Percentiles rank a stretch among this genome's conserved stretches.
Conservation (phyloP, 2,113 vertebrate genomes). For the Anthoscopus minutus region DNA sequence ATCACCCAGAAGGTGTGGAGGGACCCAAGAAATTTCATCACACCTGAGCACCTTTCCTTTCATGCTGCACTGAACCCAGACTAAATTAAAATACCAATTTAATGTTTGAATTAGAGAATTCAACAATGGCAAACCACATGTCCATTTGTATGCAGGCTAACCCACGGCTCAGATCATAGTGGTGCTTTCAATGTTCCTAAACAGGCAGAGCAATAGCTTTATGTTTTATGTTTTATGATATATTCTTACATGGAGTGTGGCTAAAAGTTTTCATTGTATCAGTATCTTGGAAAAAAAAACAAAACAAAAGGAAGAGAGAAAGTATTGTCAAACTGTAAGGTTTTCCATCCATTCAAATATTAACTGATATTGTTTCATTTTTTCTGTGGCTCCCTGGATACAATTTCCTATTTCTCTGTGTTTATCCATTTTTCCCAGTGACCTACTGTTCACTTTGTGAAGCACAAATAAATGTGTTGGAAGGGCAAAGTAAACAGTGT, state of each 20-base stretch:
- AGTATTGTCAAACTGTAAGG: not conserved
- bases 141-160: not conserved
- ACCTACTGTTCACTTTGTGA: not conserved
- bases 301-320: not conserved
- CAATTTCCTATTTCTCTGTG: not conserved
- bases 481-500: not conserved
- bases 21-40: not conserved
- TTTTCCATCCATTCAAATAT: not conserved
- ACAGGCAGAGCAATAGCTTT: not conserved
- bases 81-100: not conserved
- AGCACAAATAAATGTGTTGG: not conserved
- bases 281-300: not conserved
- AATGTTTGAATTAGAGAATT: not conserved
- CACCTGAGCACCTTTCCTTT: not conserved
- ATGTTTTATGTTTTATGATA: not conserved
- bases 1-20: not conserved
- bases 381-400: not conserved
- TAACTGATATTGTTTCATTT: not conserved
- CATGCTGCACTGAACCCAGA: not conserved
- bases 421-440: not conserved
- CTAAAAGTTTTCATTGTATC: not conserved
- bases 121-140: not conserved
- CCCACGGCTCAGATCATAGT: rapidly evolving
- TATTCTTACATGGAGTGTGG: not conserved
- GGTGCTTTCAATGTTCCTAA: not conserved